Evolutionary conservation across 2,888 invertebrate genomes (phyloP).

Genomic region (Sesamia inferens): DNA sequence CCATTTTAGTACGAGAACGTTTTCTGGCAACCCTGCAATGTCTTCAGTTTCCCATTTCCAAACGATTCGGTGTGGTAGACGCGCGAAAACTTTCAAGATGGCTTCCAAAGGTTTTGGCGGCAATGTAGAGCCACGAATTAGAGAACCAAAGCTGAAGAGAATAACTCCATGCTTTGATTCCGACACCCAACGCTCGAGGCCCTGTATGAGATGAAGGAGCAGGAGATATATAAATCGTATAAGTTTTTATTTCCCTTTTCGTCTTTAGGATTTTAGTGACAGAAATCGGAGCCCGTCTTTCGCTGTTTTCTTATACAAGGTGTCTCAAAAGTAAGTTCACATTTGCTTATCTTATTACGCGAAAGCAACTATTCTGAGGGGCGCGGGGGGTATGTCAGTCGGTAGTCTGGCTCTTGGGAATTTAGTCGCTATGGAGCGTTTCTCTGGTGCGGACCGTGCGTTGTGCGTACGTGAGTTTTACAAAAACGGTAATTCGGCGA

Average conservation of each 20-base stretch:
- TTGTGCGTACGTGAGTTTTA: too few species aligned
- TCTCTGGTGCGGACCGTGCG: too few species aligned
- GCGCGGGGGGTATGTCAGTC: too few species aligned
- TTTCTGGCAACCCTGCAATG: conserved; percentile 86
- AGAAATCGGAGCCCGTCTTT: background rate
- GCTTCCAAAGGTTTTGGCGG: conserved; percentile 87
- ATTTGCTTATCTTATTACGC: too few species aligned
- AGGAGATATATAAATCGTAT: background rate
- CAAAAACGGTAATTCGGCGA: too few species aligned
- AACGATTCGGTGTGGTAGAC: conserved; percentile 91
- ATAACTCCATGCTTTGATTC: conserved; percentile 91
- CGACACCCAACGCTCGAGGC: conserved; percentile 90
- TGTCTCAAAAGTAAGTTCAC: too few species aligned
- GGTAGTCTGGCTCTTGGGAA: too few species aligned
- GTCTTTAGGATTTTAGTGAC: background rate
- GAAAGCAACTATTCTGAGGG: too few species aligned
- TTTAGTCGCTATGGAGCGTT: too few species aligned
- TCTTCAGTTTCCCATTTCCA: conserved; percentile 93
- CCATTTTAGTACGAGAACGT: conserved; percentile 91
- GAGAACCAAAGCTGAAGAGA: conserved; percentile 93
- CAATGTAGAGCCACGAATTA: conserved; percentile 91
- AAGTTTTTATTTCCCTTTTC: background rate
- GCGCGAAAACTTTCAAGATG: conserved; percentile 90
- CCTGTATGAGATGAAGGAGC: conserved; percentile 69
- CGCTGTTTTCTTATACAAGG: too few species aligned